Base-by-base conservation (phyloP, 2,888 invertebrate genomes). In the Melieria omissa region DNA sequence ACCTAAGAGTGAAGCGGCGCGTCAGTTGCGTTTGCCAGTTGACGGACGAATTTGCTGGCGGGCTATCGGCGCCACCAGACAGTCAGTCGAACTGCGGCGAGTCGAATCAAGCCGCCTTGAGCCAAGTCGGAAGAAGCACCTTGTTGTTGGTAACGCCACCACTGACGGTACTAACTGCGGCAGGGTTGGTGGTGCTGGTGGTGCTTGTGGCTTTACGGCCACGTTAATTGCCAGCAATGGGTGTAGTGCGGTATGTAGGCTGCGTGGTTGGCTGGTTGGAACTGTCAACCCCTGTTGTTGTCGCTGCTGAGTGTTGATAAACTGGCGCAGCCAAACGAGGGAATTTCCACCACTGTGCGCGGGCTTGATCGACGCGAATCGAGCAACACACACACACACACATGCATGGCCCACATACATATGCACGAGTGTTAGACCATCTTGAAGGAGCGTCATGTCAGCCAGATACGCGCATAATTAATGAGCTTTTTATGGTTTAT, bases 401-500 rank as follows among this genome's bases (percentile, higher is more conserved):
- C 47, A 46, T 2, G 2, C 16, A 16, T 2, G n/a, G n/a, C n/a
- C n/a, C n/a, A n/a, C n/a, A n/a, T 29, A 29, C 29, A 29, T 29
- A 29, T 29, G 29, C 29, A 29, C 29, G 29, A 29, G 29, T 29
- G 29, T 29, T 29, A 29, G 29, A 29, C 66, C 54, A 57, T 71
- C 72, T 74, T 72, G 70, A 71, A 75, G 76, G 71, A 75, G 73
- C 74, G 75, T 73, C 76, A 73, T 75, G 73, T 74, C 74, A 75
- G 80, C 75, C 74, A 76, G 78, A 83, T 84, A 84, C 80, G 84
- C 81, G 84, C 85, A 84, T 84, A 84, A 84, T 84, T 84, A 84
- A 84, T 84, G 83, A 85, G 84, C 79, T 82, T 84, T 78, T 85
- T 85, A 84, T 84, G 85, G 84, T 85, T 84, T 84, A 84, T 84